Conservation (phyloP, 2,888 invertebrate genomes). For the Caenorhabditis sp. region DNA sequence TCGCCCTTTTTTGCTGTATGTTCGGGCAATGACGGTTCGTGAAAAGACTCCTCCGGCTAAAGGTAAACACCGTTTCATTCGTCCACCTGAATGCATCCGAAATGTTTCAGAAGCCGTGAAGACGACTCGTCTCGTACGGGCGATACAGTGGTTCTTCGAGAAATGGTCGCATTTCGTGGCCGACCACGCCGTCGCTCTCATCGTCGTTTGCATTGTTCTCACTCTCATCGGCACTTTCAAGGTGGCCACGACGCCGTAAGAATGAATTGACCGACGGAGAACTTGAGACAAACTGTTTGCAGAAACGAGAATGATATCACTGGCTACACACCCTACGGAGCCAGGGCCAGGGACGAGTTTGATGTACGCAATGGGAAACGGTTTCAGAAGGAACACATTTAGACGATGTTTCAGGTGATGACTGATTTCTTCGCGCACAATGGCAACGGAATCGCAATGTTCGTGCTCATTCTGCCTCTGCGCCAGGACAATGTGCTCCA, state of each 20-base stretch:
- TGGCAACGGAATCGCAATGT: conserved; percentile 71
- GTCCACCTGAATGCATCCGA: neutral
- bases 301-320: conserved; percentile 64
- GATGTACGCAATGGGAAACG: conserved; percentile 30
- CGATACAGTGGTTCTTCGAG: conserved; percentile 62
- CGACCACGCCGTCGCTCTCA: conserved; percentile 66
- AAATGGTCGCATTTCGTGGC: conserved; percentile 72
- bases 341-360: conserved; percentile 65
- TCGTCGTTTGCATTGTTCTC: conserved; percentile 68
- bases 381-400: neutral
- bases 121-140: conserved; percentile 60
- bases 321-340: conserved; percentile 76
- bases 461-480: conserved; percentile 70
- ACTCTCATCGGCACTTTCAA: conserved; percentile 70
- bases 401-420: conserved; percentile 27
- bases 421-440: conserved; percentile 62
- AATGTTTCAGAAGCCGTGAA: conserved; percentile 46
- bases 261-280: neutral
- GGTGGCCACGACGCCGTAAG: conserved; percentile 69
- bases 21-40: conserved; percentile 29
- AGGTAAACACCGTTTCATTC: conserved; percentile 2
- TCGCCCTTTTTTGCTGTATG: conserved; percentile 15
- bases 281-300: conserved; percentile 8
- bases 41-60: conserved; percentile 23
- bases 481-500: conserved; percentile 64